These are phyloP conservation scores for Crambe crambe DNA, from an alignment of 37 sponge, comb jelly and placozoan species.

Conservation along the genomic window DNA sequence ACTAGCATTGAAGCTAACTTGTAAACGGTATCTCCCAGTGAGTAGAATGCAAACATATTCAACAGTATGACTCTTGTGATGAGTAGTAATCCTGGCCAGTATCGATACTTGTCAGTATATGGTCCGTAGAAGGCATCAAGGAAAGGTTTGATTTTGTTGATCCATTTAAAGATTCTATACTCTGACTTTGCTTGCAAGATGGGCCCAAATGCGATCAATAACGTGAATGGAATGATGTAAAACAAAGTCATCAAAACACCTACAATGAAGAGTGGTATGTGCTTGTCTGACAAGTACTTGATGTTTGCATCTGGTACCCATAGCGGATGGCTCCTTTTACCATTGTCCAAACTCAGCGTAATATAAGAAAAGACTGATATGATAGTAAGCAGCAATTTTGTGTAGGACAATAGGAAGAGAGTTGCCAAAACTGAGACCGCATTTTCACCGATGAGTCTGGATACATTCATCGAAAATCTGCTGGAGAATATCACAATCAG, in stretches of 20 bases:
- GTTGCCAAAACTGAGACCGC: slow-evolving; percentile 18
- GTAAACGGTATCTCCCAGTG: neutral
- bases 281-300: neutral
- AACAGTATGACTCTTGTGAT: neutral
- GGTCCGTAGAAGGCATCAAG: slow-evolving; percentile 27
- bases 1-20: neutral
- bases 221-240: neutral
- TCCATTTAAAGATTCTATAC: neutral
- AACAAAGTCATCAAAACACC: neutral
- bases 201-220: slow-evolving; percentile 1
- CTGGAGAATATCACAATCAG: neutral
- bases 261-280: slow-evolving; percentile 5
- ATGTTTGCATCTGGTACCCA: neutral
- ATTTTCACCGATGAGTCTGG: too few relatives aligned
- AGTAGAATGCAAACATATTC: neutral
- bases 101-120: neutral
- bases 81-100: slow-evolving; percentile 29
- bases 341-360: neutral
- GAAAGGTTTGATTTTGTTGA: slow-evolving; percentile 20
- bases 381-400: neutral
- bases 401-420: slow-evolving; percentile 16
- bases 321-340: neutral
- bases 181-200: neutral
- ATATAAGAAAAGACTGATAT: neutral
- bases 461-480: neutral